phyloP scores from a whole-genome alignment of 2,888 invertebrate species.

The Hypomecis atomaria region DNA sequence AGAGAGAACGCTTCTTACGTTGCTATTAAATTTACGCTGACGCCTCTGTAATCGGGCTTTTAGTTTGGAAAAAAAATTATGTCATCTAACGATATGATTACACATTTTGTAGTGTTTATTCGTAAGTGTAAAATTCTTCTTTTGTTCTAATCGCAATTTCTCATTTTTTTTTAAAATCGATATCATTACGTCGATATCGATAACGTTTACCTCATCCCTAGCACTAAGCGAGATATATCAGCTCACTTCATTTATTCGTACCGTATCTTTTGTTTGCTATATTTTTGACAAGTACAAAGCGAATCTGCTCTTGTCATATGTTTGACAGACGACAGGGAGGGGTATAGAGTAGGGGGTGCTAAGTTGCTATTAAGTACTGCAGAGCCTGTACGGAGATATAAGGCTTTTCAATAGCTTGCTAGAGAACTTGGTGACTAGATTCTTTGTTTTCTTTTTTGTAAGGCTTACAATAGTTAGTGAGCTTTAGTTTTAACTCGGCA shows the following conservation, averaged over 20 bases:
- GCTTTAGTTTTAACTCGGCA: background rate
- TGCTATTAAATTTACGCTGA: no score
- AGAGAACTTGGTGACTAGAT: background rate
- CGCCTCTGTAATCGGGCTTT: no score
- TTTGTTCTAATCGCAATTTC: background rate
- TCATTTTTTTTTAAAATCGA: background rate
- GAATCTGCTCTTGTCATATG: slow-evolving; percentile 83
- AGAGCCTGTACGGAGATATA: slow-evolving; percentile 54
- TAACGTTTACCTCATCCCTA: slow-evolving; percentile 57
- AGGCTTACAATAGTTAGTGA: background rate
- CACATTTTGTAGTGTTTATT: no score
- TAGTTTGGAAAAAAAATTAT: no score
- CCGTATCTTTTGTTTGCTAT: slow-evolving; percentile 84
- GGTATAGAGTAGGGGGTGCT: slow-evolving; percentile 58
- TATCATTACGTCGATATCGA: slow-evolving; percentile 32
- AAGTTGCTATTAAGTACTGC: slow-evolving; percentile 82
- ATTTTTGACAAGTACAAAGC: slow-evolving; percentile 85
- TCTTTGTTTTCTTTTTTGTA: background rate
- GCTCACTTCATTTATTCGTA: slow-evolving; percentile 83
- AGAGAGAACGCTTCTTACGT: no score
- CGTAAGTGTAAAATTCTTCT: background rate
- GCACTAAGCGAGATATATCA: slow-evolving; percentile 74
- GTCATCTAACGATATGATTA: no score
- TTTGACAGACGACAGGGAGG: slow-evolving; percentile 74
- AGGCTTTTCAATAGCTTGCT: slow-evolving; percentile 20